These are phyloP conservation scores for Idaea aversata DNA, from an alignment of 2,888 invertebrate genomes.

Conservation along the genomic window DNA sequence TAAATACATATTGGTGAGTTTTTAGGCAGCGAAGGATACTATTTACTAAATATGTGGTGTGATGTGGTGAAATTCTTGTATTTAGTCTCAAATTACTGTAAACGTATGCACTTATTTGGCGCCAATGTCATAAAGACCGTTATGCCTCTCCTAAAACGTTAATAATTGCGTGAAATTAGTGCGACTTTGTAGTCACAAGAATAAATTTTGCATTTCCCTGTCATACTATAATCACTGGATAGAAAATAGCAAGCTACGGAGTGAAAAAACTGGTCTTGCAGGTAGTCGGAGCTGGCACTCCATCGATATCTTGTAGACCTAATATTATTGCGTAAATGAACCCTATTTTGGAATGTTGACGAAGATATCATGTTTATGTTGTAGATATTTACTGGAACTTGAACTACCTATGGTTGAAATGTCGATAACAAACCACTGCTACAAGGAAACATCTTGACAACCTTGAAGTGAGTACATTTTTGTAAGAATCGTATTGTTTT, in stretches of 20 bases:
- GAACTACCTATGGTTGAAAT: constrained; percentile 55
- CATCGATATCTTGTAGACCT: constrained; percentile 46
- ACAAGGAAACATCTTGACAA: constrained; percentile 76
- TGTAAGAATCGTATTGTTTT: neutral
- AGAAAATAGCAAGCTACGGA: neutral
- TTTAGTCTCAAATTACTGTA: constrained; percentile 42
- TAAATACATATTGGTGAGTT: constrained; percentile 42
- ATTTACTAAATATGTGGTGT: constrained; percentile 8
- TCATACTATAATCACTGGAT: neutral
- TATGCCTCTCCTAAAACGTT: constrained; percentile 43
- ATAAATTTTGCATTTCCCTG: neutral
- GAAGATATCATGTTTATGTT: constrained; percentile 32
- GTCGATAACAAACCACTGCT: constrained; percentile 60
- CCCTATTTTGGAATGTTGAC: constrained; percentile 12
- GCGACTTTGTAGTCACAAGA: constrained; percentile 38
- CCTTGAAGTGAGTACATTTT: constrained; percentile 71
- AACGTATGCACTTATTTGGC: constrained; percentile 80
- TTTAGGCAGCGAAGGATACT: constrained; percentile 34
- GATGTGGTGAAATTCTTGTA: constrained; percentile 26
- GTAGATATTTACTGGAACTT: constrained; percentile 46
- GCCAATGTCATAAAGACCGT: constrained; percentile 77
- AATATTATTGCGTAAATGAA: constrained; percentile 29
- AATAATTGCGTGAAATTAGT: constrained; percentile 29
- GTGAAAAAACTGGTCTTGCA: constrained; percentile 34
- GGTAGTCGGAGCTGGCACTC: constrained; percentile 72